These are phyloP conservation scores for Orcinus orca DNA, from an alignment of 2,113 vertebrate species.

Conservation along the genomic window DNA sequence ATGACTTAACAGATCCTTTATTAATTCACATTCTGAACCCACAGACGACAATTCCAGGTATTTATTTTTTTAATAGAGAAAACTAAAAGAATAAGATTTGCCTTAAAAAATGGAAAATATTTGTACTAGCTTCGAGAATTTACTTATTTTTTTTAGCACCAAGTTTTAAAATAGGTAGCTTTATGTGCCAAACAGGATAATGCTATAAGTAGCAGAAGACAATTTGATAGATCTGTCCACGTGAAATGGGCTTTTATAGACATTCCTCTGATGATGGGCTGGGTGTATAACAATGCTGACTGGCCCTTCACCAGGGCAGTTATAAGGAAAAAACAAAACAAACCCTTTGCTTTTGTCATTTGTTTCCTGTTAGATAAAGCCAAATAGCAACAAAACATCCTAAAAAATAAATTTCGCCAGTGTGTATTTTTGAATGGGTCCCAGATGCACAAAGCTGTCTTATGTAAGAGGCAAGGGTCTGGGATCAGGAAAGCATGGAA, in stretches of 20 bases:
- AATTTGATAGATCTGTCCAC: neutral
- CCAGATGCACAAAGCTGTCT: neutral
- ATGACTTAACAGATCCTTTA: neutral
- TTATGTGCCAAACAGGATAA: neutral
- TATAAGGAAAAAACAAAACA: neutral
- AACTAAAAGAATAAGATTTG: neutral
- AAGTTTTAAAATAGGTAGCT: neutral
- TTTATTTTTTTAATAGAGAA: neutral
- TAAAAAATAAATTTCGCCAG: neutral
- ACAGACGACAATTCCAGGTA: neutral
- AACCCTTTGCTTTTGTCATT: neutral
- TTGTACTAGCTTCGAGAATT: neutral
- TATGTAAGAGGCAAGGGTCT: neutral
- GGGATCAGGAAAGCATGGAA: neutral
- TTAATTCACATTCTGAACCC: neutral
- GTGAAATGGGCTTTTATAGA: neutral
- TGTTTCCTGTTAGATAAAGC: neutral
- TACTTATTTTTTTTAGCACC: neutral
- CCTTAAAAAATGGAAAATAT: neutral
- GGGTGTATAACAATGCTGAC: neutral
- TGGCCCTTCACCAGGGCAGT: neutral
- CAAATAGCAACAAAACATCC: neutral
- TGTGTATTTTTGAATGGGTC: neutral
- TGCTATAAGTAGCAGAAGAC: neutral
- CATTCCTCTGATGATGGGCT: neutral